Evolutionary conservation across 2,113 vertebrate species (phyloP).

Genomic region (Cygnus buccinator): DNA sequence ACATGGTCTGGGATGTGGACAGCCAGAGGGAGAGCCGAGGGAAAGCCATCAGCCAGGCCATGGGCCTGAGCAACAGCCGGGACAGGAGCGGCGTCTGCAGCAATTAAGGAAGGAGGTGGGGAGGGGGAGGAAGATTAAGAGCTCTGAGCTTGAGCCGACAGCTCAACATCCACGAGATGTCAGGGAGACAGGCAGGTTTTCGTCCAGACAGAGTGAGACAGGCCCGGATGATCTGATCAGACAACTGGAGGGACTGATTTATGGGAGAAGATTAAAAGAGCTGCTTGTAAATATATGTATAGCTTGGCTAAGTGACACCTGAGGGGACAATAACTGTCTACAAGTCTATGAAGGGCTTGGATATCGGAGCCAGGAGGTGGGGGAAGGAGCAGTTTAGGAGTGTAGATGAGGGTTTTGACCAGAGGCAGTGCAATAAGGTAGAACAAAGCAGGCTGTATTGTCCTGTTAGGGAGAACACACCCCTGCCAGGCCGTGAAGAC

Average conservation of each 20-base stretch:
- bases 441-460: background rate
- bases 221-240: slow-evolving; percentile 33
- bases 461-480: background rate
- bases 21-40: background rate
- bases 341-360: slow-evolving; percentile 14
- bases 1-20: background rate
- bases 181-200: slow-evolving; percentile 44
- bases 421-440: background rate
- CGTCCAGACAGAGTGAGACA: slow-evolving; percentile 20
- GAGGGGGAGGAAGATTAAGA: slow-evolving; percentile 63
- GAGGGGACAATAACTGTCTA: slow-evolving; percentile 65
- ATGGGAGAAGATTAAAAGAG: slow-evolving; percentile 63
- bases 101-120: slow-evolving; percentile 21
- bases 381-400: background rate
- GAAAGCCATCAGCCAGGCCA: background rate
- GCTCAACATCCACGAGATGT: slow-evolving; percentile 56
- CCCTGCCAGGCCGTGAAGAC: background rate
- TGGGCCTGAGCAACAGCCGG: background rate
- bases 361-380: background rate
- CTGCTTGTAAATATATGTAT: slow-evolving; percentile 66
- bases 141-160: slow-evolving; percentile 57
- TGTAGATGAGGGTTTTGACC: background rate
- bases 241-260: slow-evolving; percentile 61
- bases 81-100: background rate
- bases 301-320: slow-evolving; percentile 66